Evolutionary conservation across 2,888 invertebrate species (phyloP), one percentile per base, ranked within the genome.

Genomic region (Lasius platythorax): DNA sequence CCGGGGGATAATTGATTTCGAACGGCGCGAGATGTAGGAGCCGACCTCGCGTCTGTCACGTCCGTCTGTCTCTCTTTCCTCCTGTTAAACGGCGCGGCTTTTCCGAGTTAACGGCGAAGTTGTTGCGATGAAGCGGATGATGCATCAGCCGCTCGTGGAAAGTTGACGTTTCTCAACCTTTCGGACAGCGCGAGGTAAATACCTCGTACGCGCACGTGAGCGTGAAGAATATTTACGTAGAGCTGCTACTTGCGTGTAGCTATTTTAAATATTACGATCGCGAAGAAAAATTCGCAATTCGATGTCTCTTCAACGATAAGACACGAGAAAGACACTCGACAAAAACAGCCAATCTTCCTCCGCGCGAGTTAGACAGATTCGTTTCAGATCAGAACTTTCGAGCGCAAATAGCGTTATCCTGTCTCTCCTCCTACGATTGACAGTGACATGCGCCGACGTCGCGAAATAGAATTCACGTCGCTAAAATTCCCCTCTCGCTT

Each of bases 1-100:
- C n/a, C 37, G 37, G 33, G 73, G 75, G 85, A 79, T 90, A 90
- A 90, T 90, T 88, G 88, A 90, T 89, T 87, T 86, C 82, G 78
- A 85, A 79, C 79, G 75, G 70, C 67, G 53, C 79, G 76, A 72
- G 37, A 37, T 37, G 4, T 50, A 66, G 68, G 68, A 70, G 70
- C 66, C 85, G 89, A 70, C 88, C 88, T 90, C 89, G 78, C 50
- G 40, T 53, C 53, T 53, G 12, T 81, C 75, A 28, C 56, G 37
- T 76, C n/a, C 33, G 5, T 63, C 56, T 37, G 30, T 56, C 40
- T 73, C 66, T 75, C 75, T n/a, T 70, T 68, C 76, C 53, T 28
- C 63, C 86, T 85, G 28, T 81, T 78, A 84, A 83, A 87, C 74
- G 88, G 82, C n/a, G 30, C 46, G 23, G 30, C 64, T 82, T 86